phyloP scores from a whole-genome alignment of 2,888 invertebrate genomes.

The Parascotia fuliginaria region DNA sequence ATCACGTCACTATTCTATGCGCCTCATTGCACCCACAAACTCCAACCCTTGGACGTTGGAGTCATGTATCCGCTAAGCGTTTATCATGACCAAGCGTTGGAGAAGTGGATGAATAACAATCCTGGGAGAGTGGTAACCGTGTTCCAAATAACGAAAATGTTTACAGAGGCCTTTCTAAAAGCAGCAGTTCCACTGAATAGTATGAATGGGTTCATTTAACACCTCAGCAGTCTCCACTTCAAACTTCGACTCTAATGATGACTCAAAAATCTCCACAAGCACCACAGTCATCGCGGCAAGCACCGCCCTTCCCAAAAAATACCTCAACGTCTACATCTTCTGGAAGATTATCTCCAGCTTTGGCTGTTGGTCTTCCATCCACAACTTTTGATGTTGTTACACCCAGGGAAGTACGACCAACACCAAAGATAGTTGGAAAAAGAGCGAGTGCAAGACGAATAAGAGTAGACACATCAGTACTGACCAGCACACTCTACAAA shows the following conservation, averaged over 20 bases:
- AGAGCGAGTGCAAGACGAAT: slow-evolving; percentile 7
- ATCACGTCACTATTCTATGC: slow-evolving; percentile 48
- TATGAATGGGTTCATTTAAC: not conserved
- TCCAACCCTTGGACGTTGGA: no score
- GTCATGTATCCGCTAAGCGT: slow-evolving; percentile 26
- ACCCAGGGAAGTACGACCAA: slow-evolving; percentile 6
- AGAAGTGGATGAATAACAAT: slow-evolving; percentile 31
- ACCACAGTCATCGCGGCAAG: no score
- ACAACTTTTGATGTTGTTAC: slow-evolving; percentile 4
- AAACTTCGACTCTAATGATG: not conserved
- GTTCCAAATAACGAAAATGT: slow-evolving; percentile 12
- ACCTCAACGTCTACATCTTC: not conserved
- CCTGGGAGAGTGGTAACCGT: slow-evolving; percentile 22
- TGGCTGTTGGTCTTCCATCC: slow-evolving; percentile 1
- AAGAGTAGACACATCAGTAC: slow-evolving; percentile 13
- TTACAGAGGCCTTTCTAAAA: slow-evolving; percentile 24
- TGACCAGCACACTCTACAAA: slow-evolving; percentile 19
- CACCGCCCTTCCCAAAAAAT: no score
- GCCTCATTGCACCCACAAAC: slow-evolving; percentile 16
- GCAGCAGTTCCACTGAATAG: slow-evolving; percentile 5
- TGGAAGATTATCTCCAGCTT: not conserved
- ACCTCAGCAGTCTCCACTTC: not conserved
- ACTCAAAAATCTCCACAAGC: no score
- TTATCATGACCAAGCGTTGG: slow-evolving; percentile 25
- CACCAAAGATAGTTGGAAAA: slow-evolving; percentile 15